phyloP scores from a whole-genome alignment of 2,888 invertebrate genomes.

The Andrena hattorfiana region DNA sequence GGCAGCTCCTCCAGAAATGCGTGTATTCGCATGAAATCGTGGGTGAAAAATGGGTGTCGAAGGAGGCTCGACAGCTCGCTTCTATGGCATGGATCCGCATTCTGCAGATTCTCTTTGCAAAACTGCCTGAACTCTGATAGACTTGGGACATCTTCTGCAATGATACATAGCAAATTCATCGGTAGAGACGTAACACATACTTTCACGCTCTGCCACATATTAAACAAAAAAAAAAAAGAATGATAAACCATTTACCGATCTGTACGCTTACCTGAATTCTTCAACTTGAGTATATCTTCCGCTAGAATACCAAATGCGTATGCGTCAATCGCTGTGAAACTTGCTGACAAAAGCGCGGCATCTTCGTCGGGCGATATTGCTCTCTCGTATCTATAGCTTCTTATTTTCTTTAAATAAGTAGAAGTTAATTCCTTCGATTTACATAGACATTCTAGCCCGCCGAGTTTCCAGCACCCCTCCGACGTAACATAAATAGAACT shows the following conservation, averaged over 20 bases:
- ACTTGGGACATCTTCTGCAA: constrained; percentile 89
- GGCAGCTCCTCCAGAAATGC: constrained; percentile 94
- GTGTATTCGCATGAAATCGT: constrained; percentile 93
- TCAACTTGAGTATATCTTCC: constrained; percentile 89
- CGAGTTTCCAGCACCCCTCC: constrained; percentile 95
- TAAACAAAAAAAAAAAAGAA: neutral
- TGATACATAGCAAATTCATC: constrained; percentile 32
- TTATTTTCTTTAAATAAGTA: constrained; percentile 89
- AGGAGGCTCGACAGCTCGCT: constrained; percentile 89
- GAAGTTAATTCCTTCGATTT: constrained; percentile 89
- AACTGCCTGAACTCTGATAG: constrained; percentile 90
- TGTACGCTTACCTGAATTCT: constrained; percentile 82
- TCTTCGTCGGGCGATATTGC: constrained; percentile 91
- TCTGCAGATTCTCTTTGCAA: constrained; percentile 90
- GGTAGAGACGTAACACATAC: neutral
- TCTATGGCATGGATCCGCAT: constrained; percentile 88
- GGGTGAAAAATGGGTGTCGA: constrained; percentile 92
- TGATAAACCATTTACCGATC: neutral
- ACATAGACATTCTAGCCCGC: constrained; percentile 93
- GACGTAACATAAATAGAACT: constrained; percentile 93
- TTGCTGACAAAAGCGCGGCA: constrained; percentile 79
- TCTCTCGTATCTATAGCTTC: constrained; percentile 89
- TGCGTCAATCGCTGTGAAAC: constrained; percentile 89
- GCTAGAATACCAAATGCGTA: constrained; percentile 92
- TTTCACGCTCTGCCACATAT: neutral